Conservation (phyloP, 2,888 invertebrate genomes). For the Spodoptera picta region DNA sequence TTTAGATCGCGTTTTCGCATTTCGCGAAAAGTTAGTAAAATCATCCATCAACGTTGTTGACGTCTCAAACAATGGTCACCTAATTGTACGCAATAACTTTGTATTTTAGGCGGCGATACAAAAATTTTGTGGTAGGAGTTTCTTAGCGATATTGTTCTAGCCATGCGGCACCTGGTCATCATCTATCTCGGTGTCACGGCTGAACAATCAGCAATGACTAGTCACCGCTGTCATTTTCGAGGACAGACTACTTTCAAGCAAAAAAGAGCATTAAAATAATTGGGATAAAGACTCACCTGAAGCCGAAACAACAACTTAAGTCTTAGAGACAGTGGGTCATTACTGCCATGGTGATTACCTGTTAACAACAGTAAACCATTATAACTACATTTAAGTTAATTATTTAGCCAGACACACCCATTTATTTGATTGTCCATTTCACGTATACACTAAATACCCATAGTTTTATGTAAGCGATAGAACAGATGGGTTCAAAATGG, state of each 20-base stretch:
- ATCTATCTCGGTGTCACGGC: constrained; percentile 31
- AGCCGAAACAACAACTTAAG: constrained; percentile 63
- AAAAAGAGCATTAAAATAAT: too few relatives aligned
- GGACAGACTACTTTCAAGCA: too few relatives aligned
- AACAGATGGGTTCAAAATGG: neutral
- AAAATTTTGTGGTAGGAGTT: constrained; percentile 18
- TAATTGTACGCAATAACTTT: constrained; percentile 50
- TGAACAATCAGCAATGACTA: constrained; percentile 18
- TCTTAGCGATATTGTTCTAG: constrained; percentile 21
- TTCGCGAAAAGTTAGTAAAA: constrained; percentile 66
- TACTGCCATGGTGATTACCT: constrained; percentile 69
- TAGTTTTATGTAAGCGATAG: too few relatives aligned
- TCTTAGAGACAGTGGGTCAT: constrained; percentile 61
- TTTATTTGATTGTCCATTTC: too few relatives aligned
- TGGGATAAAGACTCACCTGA: constrained; percentile 64
- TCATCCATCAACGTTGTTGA: constrained; percentile 73
- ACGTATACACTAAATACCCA: too few relatives aligned
- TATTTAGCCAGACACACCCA: constrained; percentile 8
- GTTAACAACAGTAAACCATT: constrained; percentile 61
- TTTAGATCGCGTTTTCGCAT: constrained; percentile 61
- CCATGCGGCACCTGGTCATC: constrained; percentile 15
- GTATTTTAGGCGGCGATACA: constrained; percentile 23
- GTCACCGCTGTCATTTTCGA: neutral
- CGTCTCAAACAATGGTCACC: constrained; percentile 71
- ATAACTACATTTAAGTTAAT: constrained; percentile 32